phyloP scores from a whole-genome alignment of 2,888 invertebrate species.

The Drosophila melanocephala region DNA sequence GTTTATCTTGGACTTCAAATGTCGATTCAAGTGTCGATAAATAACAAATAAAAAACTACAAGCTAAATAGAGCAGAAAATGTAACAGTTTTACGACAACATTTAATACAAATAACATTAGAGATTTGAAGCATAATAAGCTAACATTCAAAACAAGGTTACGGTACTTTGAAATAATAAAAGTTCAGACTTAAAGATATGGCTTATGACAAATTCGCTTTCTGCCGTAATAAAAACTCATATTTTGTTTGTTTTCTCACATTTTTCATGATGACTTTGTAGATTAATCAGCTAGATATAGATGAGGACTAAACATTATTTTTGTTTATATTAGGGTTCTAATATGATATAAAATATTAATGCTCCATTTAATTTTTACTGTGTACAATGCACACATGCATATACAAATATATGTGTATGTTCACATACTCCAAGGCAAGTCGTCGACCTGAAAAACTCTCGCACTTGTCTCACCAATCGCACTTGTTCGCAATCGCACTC shows the following conservation, averaged over 20 bases:
- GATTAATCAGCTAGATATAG: not conserved
- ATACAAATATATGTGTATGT: not conserved
- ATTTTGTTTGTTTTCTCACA: not conserved
- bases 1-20: not conserved
- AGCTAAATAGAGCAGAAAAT: not conserved
- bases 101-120: not conserved
- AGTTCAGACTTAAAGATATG: not conserved
- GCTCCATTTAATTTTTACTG: not conserved
- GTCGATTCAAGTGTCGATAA: not conserved
- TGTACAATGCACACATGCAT: not conserved
- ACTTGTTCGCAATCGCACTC: slow-evolving; percentile 30
- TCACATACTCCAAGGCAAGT: slow-evolving; percentile 23
- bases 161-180: not conserved
- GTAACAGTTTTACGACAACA: not conserved
- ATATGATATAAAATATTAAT: not conserved
- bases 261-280: not conserved
- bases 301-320: not conserved
- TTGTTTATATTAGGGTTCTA: not conserved
- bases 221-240: not conserved
- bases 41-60: not conserved
- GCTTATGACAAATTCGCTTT: not conserved
- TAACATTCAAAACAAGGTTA: not conserved
- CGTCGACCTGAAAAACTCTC: slow-evolving; percentile 38
- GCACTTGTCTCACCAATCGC: slow-evolving; percentile 15
- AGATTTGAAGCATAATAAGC: not conserved